Evolutionary conservation across 2,113 vertebrate species (phyloP).

Genomic region (Ptychochromis oligacanthus): DNA sequence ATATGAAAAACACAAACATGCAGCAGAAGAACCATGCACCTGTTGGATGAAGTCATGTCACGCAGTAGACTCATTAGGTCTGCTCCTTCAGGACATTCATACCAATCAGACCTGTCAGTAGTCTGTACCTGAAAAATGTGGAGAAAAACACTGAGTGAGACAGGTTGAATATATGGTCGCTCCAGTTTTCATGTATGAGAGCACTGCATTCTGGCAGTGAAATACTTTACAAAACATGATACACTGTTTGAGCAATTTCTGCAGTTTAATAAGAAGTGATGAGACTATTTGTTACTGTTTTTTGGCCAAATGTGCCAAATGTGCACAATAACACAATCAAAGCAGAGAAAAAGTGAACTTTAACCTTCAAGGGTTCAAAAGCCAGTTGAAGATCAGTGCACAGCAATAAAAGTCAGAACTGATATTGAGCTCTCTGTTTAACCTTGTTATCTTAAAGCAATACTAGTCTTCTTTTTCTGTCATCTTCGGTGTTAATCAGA

Average conservation of each 20-base stretch:
- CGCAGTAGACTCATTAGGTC: conserved; percentile 41
- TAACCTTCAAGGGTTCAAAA: not conserved
- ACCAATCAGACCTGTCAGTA: conserved; percentile 52
- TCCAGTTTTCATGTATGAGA: not conserved
- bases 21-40: conserved; percentile 35
- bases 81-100: conserved; percentile 51
- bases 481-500: not conserved
- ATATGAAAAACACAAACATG: not conserved
- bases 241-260: not conserved
- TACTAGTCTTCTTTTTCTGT: not conserved
- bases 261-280: not conserved
- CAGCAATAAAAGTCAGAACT: not conserved
- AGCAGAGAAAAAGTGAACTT: not conserved
- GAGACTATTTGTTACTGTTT: not conserved
- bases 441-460: not conserved
- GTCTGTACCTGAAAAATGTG: conserved; percentile 50
- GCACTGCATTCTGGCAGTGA: not conserved
- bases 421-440: not conserved
- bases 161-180: not conserved
- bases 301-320: not conserved
- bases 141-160: not conserved
- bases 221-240: not conserved
- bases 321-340: not conserved
- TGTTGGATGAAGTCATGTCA: conserved; percentile 49
- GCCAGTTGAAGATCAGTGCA: not conserved